Conservation (phyloP, 2,888 invertebrate genomes). For the Automeris io region DNA sequence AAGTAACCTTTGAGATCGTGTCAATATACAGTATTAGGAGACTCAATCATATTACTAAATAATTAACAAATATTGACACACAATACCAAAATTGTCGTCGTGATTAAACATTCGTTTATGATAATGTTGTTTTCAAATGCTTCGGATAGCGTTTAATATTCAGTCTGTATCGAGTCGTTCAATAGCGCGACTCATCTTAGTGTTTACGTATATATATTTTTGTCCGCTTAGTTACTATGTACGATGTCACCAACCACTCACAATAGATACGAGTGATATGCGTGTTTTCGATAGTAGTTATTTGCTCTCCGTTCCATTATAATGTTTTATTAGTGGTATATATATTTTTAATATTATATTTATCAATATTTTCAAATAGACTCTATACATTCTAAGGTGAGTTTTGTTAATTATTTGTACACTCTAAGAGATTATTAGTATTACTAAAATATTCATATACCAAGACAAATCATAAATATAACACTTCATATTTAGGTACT, state of each 20-base stretch:
- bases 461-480: too few species aligned
- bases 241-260: slow-evolving; percentile 21
- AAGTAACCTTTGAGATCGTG: slow-evolving; percentile 19
- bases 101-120: slow-evolving; percentile 44
- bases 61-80: slow-evolving; percentile 29
- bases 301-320: slow-evolving; percentile 39
- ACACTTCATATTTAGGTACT: too few species aligned
- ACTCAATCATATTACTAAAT: slow-evolving; percentile 21
- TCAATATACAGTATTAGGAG: slow-evolving; percentile 17
- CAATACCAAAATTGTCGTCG: slow-evolving; percentile 13
- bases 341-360: neutral
- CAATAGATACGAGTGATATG: slow-evolving; percentile 23
- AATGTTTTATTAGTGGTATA: slow-evolving; percentile 29
- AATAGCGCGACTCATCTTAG: slow-evolving; percentile 25
- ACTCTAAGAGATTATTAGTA: too few species aligned
- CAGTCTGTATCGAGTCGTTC: slow-evolving; percentile 35
- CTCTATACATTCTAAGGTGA: too few species aligned
- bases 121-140: slow-evolving; percentile 37
- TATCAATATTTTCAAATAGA: neutral
- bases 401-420: too few species aligned
- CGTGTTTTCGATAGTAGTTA: slow-evolving; percentile 47
- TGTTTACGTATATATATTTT: slow-evolving; percentile 12
- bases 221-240: slow-evolving; percentile 7
- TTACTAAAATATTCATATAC: too few species aligned
- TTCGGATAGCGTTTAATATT: slow-evolving; percentile 26